Evolutionary conservation across 1,140 invertebrate genomes (phyloP).

Genomic region (Sitophilus oryzae): DNA sequence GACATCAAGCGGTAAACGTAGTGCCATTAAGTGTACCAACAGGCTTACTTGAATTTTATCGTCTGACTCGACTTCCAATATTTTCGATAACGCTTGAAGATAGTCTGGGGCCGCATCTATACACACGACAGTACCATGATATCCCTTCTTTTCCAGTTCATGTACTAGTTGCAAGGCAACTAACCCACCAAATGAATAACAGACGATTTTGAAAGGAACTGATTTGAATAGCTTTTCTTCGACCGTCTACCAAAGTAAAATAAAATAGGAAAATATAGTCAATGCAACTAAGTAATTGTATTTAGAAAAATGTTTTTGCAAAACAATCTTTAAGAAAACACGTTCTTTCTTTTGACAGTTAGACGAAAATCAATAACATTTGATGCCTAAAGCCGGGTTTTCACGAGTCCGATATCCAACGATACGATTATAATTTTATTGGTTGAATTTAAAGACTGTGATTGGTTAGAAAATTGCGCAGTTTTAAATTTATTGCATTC

Average conservation of each 20-base stretch:
- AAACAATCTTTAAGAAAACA: no score
- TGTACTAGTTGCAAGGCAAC: slow-evolving; percentile 51
- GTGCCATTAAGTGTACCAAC: slow-evolving; percentile 47
- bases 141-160: slow-evolving; percentile 52
- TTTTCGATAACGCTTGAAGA: slow-evolving; percentile 45
- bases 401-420: no score
- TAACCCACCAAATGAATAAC: slow-evolving; percentile 58
- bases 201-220: slow-evolving; percentile 43
- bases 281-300: no score
- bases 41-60: slow-evolving; percentile 49
- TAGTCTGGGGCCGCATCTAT: slow-evolving; percentile 55
- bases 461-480: no score
- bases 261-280: no score
- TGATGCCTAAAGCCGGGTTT: no score
- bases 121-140: slow-evolving; percentile 48
- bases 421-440: no score
- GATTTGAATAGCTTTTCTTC: not conserved
- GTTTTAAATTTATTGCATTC: no score
- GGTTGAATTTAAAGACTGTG: no score
- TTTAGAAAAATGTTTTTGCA: no score
- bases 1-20: slow-evolving; percentile 46
- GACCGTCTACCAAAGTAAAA: not conserved
- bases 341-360: no score
- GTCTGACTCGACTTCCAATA: slow-evolving; percentile 44
- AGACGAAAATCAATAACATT: no score